These are phyloP conservation scores for Leptogaster cylindrica DNA, from an alignment of 2,888 invertebrate genomes.

Conservation along the genomic window DNA sequence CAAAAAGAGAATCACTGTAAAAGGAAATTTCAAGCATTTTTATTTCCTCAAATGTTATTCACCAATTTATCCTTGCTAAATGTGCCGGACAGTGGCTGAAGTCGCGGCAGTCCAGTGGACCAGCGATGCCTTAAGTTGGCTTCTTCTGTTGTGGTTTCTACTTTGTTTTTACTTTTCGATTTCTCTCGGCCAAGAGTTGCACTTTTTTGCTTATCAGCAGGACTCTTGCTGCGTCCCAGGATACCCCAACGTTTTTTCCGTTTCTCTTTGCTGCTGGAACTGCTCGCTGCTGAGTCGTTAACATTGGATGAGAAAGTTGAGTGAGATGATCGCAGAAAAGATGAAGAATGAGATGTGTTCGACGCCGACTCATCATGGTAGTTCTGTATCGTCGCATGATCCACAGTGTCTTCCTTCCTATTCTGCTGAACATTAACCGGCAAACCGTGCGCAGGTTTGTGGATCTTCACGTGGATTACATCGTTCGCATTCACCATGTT, in stretches of 20 bases:
- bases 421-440: background rate
- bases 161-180: constrained; percentile 61
- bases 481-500: background rate
- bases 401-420: too few relatives aligned
- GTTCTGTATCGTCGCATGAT: constrained; percentile 12
- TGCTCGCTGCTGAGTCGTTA: constrained; percentile 54
- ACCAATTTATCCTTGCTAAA: constrained; percentile 83
- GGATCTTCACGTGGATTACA: background rate
- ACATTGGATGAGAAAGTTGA: constrained; percentile 49
- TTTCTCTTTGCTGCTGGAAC: constrained; percentile 65
- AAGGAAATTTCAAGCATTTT: too few relatives aligned
- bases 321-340: constrained; percentile 58
- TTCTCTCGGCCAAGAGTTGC: constrained; percentile 74
- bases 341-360: constrained; percentile 52
- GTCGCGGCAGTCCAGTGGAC: constrained; percentile 75
- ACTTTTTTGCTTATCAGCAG: constrained; percentile 65
- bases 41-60: too few relatives aligned
- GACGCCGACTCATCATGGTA: constrained; percentile 47
- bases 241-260: constrained; percentile 73
- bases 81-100: constrained; percentile 75
- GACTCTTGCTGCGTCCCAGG: constrained; percentile 69
- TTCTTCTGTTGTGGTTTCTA: constrained; percentile 51
- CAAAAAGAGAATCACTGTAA: too few relatives aligned
- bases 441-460: background rate
- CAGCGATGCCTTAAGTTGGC: constrained; percentile 68